These are phyloP conservation scores for Caenorhabditis becei DNA, from an alignment of 2,888 invertebrate genomes.

Conservation along the genomic window DNA sequence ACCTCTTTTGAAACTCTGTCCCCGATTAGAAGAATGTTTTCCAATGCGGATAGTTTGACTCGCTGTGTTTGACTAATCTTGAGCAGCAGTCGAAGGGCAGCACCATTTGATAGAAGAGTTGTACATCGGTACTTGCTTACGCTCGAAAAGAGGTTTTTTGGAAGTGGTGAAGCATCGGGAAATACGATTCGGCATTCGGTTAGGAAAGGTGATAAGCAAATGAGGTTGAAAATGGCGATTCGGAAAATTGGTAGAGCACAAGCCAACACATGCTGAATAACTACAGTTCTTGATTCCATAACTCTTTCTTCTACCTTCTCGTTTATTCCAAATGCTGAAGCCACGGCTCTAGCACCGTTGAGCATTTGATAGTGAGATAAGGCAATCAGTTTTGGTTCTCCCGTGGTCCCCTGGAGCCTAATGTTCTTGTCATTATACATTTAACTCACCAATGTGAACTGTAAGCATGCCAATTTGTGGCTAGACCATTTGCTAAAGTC, in stretches of 20 bases:
- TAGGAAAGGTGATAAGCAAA: slow-evolving; percentile 77
- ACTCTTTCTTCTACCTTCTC: slow-evolving; percentile 51
- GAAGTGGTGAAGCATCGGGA: slow-evolving; percentile 80
- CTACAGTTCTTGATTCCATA: neutral
- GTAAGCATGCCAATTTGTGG: slow-evolving; percentile 77
- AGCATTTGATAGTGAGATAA: slow-evolving; percentile 80
- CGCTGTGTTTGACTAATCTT: slow-evolving; percentile 73
- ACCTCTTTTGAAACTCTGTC: slow-evolving; percentile 77
- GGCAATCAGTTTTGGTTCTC: slow-evolving; percentile 76
- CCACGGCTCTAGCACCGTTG: slow-evolving; percentile 77
- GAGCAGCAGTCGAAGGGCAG: slow-evolving; percentile 76
- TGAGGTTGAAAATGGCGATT: slow-evolving; percentile 78
- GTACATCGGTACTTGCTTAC: slow-evolving; percentile 76
- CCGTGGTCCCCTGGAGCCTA: slow-evolving; percentile 75
- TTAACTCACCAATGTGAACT: slow-evolving; percentile 74
- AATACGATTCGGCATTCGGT: slow-evolving; percentile 75
- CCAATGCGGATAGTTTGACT: slow-evolving; percentile 72
- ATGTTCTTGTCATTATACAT: neutral
- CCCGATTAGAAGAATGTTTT: slow-evolving; percentile 76
- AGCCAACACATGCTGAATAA: slow-evolving; percentile 73
- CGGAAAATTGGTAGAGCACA: slow-evolving; percentile 80
- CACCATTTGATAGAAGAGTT: slow-evolving; percentile 76
- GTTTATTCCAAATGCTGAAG: slow-evolving; percentile 75
- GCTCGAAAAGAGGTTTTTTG: slow-evolving; percentile 74
- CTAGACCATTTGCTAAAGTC: slow-evolving; percentile 75